phyloP scores from a whole-genome alignment of 2,888 invertebrate species.

The Pyrochroa serraticornis region DNA sequence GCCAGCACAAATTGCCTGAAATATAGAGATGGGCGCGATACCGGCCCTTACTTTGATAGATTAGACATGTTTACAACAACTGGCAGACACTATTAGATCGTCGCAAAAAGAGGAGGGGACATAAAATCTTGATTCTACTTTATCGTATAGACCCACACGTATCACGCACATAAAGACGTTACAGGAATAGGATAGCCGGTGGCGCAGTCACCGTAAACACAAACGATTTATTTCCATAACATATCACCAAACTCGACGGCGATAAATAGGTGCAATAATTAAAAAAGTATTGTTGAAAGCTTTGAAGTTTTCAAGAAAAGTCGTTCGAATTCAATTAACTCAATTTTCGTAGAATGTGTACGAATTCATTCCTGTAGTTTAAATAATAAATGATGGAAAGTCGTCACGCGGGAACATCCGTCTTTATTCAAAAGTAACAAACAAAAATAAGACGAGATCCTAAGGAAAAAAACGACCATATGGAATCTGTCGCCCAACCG shows the following conservation, averaged over 20 bases:
- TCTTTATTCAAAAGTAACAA: conserved; percentile 31
- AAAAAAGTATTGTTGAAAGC: too few relatives aligned
- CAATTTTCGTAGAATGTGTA: neutral
- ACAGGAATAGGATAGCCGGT: too few relatives aligned
- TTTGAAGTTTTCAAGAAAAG: too few relatives aligned
- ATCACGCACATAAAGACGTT: neutral
- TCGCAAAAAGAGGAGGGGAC: conserved; percentile 26
- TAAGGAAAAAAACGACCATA: conserved; percentile 40
- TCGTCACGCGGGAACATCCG: conserved; percentile 20
- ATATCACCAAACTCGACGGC: conserved; percentile 9
- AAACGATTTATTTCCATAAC: conserved; percentile 15
- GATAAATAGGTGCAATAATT: neutral
- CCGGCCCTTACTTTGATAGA: conserved; percentile 44
- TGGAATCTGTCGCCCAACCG: conserved; percentile 45
- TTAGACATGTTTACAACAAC: conserved; percentile 46
- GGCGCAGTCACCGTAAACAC: conserved; percentile 8
- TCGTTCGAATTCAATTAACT: too few relatives aligned
- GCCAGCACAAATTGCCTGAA: conserved; percentile 37
- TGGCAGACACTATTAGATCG: conserved; percentile 35
- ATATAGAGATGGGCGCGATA: conserved; percentile 42
- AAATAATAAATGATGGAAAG: conserved; percentile 29
- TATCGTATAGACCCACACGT: conserved; percentile 14
- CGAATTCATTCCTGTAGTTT: conserved; percentile 3
- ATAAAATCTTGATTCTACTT: conserved; percentile 20
- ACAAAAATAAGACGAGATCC: conserved; percentile 28